Percentiles rank a stretch among this genome's conserved stretches.
Conservation (phyloP, 2,888 invertebrate species). For the Cosmorhoe ocellata region DNA sequence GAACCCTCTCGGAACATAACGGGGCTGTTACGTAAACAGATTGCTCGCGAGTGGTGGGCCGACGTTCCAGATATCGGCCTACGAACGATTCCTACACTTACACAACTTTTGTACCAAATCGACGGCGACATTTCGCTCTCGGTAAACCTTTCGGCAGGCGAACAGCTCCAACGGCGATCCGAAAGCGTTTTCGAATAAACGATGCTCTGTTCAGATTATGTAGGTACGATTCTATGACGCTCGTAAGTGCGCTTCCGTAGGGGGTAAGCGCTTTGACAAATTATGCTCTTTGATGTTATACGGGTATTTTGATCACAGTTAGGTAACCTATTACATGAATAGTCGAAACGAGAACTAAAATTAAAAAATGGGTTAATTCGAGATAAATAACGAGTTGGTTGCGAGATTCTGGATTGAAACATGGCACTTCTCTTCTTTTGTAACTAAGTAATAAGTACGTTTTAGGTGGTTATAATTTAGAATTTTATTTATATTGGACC, state of each 20-base stretch:
- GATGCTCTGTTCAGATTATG: constrained; percentile 31
- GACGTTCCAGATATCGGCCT: constrained; percentile 68
- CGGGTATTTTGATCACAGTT: not conserved
- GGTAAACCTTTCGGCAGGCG: constrained; percentile 49
- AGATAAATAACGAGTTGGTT: no score
- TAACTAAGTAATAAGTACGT: no score
- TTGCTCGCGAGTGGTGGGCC: constrained; percentile 74
- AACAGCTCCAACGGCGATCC: constrained; percentile 41
- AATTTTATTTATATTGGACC: no score
- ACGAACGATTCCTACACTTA: constrained; percentile 63
- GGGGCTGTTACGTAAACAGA: constrained; percentile 82
- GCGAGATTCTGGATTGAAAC: no score
- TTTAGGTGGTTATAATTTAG: no score
- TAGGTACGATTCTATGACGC: constrained; percentile 8
- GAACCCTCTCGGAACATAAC: constrained; percentile 80
- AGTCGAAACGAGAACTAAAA: no score
- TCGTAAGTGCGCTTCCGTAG: constrained; percentile 8
- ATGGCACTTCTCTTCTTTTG: no score
- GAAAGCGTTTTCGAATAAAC: constrained; percentile 40
- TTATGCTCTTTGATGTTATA: not conserved
- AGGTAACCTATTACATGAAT: no score
- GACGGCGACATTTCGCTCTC: constrained; percentile 51
- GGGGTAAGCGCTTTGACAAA: not conserved
- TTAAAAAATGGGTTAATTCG: no score
- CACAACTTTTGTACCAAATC: constrained; percentile 61